Base-by-base conservation (phyloP, 2,113 vertebrate species). In the Caranx ignobilis region DNA sequence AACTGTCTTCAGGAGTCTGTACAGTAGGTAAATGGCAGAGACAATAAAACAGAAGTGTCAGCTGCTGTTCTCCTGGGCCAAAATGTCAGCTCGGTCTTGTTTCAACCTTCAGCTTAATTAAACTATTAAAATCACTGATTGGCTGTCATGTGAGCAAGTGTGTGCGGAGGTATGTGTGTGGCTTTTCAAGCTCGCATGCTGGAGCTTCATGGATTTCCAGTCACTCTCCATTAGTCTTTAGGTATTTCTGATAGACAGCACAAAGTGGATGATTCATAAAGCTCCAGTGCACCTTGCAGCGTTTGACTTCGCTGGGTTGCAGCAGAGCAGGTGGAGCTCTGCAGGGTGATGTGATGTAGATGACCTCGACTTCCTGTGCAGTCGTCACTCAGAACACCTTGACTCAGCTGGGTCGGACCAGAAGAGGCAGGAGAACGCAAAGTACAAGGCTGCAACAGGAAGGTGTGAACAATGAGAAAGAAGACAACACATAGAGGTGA, bases 291-390 rank as follows among this genome's bases (percentile, higher is more conserved):
- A 26, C 26, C 26, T 26, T 26, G 26, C 26, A 26, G 26, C 26
- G 26, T 26, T 26, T 26, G 26, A 26, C 26, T 26, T 26, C 26
- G 26, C 26, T 26, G 26, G 26, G 26, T 26, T 21, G 71, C 52
- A 55, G 39, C 16, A 19, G 56, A 45, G 9, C 64, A 61, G 61
- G 62, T 43, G 72, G 26, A 31, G 56, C 15, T 59, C 64, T 63
- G 48, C n/a, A 3, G 15, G 57, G 31, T 1, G 6, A 12, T 0
- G 43, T 41, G 10, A 7, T 37, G 21, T 2, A 65, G 34, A 39
- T 66, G 56, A 52, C 7, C 47, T 72, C 84, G 95, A 93, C 93
- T 94, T 92, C 85, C 91, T 89, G 88, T 81, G 8, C 94, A 91
- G 2, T 62, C 64, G 0, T 31, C 10, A 0, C 81, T 84, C 75